Evolutionary conservation across 2,113 vertebrate genomes (phyloP), one percentile per base, ranked within the genome.

Genomic region (Haemorhous mexicanus): DNA sequence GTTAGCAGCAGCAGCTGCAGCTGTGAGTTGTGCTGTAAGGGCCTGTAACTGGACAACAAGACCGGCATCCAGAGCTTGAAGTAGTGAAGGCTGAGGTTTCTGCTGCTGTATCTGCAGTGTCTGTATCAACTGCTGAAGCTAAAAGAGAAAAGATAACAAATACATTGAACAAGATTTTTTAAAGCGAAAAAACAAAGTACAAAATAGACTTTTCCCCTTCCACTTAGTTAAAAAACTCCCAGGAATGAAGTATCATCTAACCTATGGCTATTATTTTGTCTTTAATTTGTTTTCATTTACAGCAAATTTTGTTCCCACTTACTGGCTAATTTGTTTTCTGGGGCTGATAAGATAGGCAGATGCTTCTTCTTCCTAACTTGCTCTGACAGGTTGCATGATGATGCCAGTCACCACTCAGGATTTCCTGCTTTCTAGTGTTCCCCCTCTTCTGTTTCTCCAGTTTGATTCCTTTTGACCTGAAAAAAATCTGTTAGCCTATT

Each of bases 91-190:
- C 78, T 99, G 99, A 16, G 99, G 99, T 96, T 99, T 99, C 98
- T 99, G 99, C 95, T 99, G 99, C 89, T 99, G 99, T 94, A 99
- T 98, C 97, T 99, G 99, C 70, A 99, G 97, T 33, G 99, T 99
- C 83, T 99, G 99, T 67, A 99, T 99, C 96, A 99, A 97, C 94
- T 99, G 99, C 97, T 99, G 99, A 94, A 99, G 98, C 99, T 99
- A 67, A 26, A 95, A 85, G 63, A 56, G 44, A 72, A 49, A 86
- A 61, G 50, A 84, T 5, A 62, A 67, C 44, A 87, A 87, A 72
- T 3, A n/a, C 7, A 90, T 63, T 67, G 82, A 67, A 55, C 15
- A 52, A 74, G 10, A 69, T 2, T 7, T 18, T 26, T 75, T n/a
- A 9, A 41, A 61, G 19, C 8, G n/a, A 28, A n/a, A 41, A 73